These are phyloP conservation scores for Bellardia bayeri DNA, from an alignment of 2,888 invertebrate species.

Conservation along the genomic window DNA sequence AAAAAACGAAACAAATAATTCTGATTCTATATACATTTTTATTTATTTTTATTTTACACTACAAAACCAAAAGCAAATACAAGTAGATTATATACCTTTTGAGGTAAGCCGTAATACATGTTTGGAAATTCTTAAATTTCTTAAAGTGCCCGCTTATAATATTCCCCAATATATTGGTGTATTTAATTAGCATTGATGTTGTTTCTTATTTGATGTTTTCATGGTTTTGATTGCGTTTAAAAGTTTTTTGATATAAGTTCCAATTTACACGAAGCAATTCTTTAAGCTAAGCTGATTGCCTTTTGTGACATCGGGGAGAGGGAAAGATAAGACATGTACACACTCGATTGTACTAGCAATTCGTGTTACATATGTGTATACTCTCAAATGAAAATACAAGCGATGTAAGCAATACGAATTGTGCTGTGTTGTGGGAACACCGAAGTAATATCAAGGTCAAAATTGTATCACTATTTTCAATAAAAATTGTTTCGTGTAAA, in stretches of 20 bases:
- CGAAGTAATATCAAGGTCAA: too few species aligned
- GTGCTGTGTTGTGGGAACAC: too few species aligned
- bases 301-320: too few species aligned
- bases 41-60: constrained; percentile 54
- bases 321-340: too few species aligned
- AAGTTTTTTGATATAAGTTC: background rate
- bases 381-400: too few species aligned
- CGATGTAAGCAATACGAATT: too few species aligned
- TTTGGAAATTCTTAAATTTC: constrained; percentile 10
- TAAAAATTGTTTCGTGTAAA: too few species aligned
- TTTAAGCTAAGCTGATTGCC: too few species aligned
- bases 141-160: background rate
- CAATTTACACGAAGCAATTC: too few species aligned
- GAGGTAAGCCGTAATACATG: constrained; percentile 82
- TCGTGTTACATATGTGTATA: too few species aligned
- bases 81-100: constrained; percentile 86
- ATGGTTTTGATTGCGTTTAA: background rate
- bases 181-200: constrained; percentile 24
- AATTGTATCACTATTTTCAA: too few species aligned
- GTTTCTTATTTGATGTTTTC: constrained; percentile 29
- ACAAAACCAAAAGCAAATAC: constrained; percentile 86
- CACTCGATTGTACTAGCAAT: too few species aligned
- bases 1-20: constrained; percentile 4
- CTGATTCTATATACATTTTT: constrained; percentile 34
- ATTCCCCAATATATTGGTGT: constrained; percentile 6